Conservation (phyloP, 2,797 vertebrate species). For the Hippoglossus hippoglossus region DNA sequence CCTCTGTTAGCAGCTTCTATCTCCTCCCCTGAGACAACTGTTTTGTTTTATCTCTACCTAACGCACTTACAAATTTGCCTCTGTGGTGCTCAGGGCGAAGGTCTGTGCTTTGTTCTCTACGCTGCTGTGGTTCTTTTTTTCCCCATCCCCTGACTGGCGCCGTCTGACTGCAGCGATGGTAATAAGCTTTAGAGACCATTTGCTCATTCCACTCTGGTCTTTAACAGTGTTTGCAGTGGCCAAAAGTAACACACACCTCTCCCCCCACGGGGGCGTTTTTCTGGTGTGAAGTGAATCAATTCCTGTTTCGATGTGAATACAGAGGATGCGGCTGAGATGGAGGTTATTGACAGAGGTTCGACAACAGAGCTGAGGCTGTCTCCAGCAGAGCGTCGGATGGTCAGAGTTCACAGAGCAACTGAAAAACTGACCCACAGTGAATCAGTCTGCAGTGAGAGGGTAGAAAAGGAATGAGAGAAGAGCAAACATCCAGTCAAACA, state of each 20-base stretch:
- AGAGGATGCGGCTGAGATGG: background rate
- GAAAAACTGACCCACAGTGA: too few species aligned
- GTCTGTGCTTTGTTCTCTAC: constrained; percentile 34
- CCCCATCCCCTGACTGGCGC: too few species aligned
- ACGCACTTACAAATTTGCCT: constrained; percentile 39
- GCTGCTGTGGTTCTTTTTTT: background rate
- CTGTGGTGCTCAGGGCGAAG: constrained; percentile 19
- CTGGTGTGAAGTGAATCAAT: constrained; percentile 15
- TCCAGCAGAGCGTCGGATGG: too few species aligned
- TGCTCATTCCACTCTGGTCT: background rate
- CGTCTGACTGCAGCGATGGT: constrained; percentile 3
- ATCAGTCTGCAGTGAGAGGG: too few species aligned
- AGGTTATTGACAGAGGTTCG: constrained; percentile 6
- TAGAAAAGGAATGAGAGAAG: too few species aligned
- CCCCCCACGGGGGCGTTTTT: too few species aligned
- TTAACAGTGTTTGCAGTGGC: background rate
- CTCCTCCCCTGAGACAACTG: background rate
- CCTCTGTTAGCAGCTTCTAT: constrained; percentile 34
- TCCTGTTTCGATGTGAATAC: background rate
- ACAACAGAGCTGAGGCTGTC: too few species aligned
- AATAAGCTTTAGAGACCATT: constrained; percentile 12
- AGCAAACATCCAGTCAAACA: background rate
- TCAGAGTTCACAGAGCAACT: too few species aligned
- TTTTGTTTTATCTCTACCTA: constrained; percentile 49
- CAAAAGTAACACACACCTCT: too few species aligned